phyloP scores from a whole-genome alignment of 1,140 invertebrate species.

The Colletes gigas region DNA sequence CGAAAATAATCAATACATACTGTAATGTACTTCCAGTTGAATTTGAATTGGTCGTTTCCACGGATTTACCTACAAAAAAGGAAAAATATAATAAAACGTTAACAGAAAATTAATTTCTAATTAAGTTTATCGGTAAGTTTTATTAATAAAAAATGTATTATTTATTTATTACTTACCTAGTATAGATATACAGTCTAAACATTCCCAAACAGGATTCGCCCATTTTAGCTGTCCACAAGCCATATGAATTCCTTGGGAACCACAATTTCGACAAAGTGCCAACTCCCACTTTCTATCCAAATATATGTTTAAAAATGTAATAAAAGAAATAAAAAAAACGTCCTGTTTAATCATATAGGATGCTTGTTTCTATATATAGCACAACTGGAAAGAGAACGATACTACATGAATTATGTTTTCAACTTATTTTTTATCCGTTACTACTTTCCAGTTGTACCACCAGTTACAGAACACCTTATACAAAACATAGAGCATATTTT shows the following conservation, averaged over 20 bases:
- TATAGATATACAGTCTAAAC: constrained; percentile 73
- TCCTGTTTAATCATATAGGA: not conserved
- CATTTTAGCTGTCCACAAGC: constrained; percentile 79
- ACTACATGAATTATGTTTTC: no score
- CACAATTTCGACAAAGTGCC: constrained; percentile 82
- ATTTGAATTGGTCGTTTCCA: not conserved
- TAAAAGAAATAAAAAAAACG: not conserved
- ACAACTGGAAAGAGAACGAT: no score
- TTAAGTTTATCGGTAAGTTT: not conserved
- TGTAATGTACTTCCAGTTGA: constrained; percentile 17
- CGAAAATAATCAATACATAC: constrained; percentile 14
- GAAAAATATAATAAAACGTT: not conserved
- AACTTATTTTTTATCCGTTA: no score
- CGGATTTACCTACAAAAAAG: constrained; percentile 33
- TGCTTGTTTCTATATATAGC: no score
- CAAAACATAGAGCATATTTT: not conserved
- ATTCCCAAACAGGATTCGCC: constrained; percentile 74
- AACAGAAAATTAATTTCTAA: not conserved
- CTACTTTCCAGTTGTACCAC: no score
- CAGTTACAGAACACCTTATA: no score
- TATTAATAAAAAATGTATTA: not conserved
- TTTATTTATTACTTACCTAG: constrained; percentile 50
- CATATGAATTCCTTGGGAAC: constrained; percentile 83
- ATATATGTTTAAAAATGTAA: constrained; percentile 15
- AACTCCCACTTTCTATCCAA: constrained; percentile 82